Percentiles rank a stretch among this genome's conserved stretches.
Conservation (phyloP, 2,797 vertebrate species). For the Dermochelys coriacea region DNA sequence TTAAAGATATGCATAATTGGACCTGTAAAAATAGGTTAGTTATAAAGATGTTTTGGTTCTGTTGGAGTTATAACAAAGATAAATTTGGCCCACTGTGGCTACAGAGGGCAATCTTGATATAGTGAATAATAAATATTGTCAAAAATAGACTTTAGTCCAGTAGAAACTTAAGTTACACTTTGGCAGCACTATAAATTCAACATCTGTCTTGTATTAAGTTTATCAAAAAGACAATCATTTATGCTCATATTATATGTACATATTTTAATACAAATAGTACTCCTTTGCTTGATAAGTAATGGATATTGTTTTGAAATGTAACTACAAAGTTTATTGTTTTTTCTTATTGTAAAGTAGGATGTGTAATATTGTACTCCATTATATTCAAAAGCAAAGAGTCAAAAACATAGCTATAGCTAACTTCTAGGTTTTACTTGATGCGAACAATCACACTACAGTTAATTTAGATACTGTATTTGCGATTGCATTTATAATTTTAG, state of each 20-base stretch:
- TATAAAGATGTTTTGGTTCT: not conserved
- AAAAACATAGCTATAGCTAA: not conserved
- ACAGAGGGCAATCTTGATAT: conserved; percentile 79
- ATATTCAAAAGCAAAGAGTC: not conserved
- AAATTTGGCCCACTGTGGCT: conserved; percentile 65
- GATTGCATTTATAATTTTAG: conserved; percentile 44
- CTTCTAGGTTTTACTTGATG: not conserved
- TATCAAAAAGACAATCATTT: not conserved
- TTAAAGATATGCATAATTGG: not conserved
- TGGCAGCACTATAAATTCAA: not conserved
- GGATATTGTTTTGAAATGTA: not conserved
- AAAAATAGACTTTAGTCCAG: conserved; percentile 12
- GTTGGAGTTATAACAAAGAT: conserved; percentile 19
- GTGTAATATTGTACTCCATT: not conserved
- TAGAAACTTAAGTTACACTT: not conserved
- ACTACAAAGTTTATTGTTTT: not conserved
- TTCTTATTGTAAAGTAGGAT: not conserved
- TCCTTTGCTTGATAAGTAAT: not conserved
- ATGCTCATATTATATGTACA: not conserved
- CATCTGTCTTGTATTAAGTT: not conserved
- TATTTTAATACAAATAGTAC: not conserved
- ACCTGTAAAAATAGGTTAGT: not conserved
- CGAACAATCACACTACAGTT: not conserved
- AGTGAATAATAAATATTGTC: not conserved
- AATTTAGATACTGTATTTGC: conserved; percentile 3